Evolutionary conservation across 2,113 vertebrate genomes (phyloP).

Genomic region (Ariopsis seemanni): DNA sequence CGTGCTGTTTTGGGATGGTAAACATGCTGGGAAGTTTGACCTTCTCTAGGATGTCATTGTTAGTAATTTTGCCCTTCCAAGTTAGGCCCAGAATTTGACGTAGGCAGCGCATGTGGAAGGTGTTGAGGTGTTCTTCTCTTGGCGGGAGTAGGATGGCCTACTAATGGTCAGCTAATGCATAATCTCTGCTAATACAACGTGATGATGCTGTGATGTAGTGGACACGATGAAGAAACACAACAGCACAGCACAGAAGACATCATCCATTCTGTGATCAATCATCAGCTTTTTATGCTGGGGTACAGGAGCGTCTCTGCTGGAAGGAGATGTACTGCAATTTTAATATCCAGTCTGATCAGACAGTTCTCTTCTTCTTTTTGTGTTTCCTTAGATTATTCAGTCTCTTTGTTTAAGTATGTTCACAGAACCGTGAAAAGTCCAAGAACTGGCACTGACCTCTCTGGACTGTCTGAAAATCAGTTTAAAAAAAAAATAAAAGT

Average conservation of each 20-base stretch:
- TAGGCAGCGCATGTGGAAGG: too few species aligned
- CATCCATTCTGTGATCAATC: not conserved
- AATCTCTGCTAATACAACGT: not conserved
- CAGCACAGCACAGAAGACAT: too few species aligned
- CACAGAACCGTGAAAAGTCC: not conserved
- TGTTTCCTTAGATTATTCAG: not conserved
- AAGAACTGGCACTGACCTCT: not conserved
- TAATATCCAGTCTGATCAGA: not conserved
- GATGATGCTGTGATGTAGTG: not conserved
- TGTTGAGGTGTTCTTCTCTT: too few species aligned
- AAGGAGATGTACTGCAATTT: constrained; percentile 22
- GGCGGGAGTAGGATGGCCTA: too few species aligned
- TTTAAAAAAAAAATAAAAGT: not conserved
- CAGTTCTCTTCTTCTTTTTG: not conserved
- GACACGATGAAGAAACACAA: not conserved
- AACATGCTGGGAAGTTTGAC: too few species aligned
- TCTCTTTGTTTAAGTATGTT: not conserved
- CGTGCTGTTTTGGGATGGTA: too few species aligned
- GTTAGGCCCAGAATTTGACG: too few species aligned
- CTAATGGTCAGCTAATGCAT: not conserved
- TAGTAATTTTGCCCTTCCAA: too few species aligned
- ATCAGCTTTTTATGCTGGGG: not conserved
- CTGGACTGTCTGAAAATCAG: not conserved
- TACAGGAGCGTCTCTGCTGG: not conserved
- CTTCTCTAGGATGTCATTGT: too few species aligned